A percentile compares a stretch with the other conserved stretches of the same genome.
Conservation (phyloP, 2,888 invertebrate genomes). For the Hecatera dysodea region DNA sequence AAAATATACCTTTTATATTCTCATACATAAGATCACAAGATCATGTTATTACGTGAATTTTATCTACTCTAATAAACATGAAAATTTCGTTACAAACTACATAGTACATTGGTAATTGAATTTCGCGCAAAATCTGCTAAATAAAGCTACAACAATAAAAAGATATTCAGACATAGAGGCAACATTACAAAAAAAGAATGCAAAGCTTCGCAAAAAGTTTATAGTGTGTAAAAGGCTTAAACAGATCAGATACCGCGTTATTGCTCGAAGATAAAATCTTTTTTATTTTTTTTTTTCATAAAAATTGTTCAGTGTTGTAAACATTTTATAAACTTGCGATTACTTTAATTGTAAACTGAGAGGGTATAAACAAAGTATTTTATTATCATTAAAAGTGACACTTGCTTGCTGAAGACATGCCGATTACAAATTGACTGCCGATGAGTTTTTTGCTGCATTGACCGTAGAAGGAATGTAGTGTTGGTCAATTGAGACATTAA, state of each 20-base stretch:
- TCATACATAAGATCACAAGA: not conserved
- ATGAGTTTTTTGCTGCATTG: constrained; percentile 61
- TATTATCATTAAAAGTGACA: constrained; percentile 85
- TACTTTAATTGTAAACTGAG: constrained; percentile 80
- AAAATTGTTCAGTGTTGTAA: constrained; percentile 77
- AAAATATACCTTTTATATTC: not conserved
- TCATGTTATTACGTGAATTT: constrained; percentile 5
- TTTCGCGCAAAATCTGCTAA: constrained; percentile 21
- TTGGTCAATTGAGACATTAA: constrained; percentile 44
- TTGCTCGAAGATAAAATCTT: constrained; percentile 72
- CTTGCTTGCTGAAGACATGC: constrained; percentile 73
- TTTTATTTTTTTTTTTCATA: constrained; percentile 65
- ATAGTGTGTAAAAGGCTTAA: constrained; percentile 58
- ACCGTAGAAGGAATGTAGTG: constrained; percentile 49
- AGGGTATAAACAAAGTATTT: constrained; percentile 79
- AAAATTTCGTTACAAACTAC: constrained; percentile 13
- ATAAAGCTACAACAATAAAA: constrained; percentile 44
- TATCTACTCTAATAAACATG: constrained; percentile 18
- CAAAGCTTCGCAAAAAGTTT: constrained; percentile 40
- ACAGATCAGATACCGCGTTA: constrained; percentile 72
- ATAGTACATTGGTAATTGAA: constrained; percentile 20
- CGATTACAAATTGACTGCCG: constrained; percentile 75
- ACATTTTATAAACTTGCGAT: constrained; percentile 78
- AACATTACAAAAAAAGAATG: constrained; percentile 29
- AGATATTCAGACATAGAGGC: constrained; percentile 25